Percentiles rank a stretch among this genome's conserved stretches.
Evolutionary conservation across 1,140 invertebrate species (phyloP).

Genomic region (Drosophila busckii): DNA sequence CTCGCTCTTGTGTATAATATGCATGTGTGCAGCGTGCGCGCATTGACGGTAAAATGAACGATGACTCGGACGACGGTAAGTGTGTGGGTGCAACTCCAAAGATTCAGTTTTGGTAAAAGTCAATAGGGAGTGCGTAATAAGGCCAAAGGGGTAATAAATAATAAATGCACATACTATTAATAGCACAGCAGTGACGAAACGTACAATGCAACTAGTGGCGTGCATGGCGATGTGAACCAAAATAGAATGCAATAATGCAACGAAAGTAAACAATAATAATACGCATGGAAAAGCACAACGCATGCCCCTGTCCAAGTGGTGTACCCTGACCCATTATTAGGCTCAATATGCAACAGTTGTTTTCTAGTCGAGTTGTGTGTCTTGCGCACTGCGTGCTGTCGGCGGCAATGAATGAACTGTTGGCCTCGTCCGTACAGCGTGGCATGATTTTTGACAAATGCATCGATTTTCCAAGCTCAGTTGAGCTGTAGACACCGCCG

Average conservation of each 20-base stretch:
- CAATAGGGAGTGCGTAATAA: no score
- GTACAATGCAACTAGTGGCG: no score
- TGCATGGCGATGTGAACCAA: no score
- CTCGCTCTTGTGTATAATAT: no score
- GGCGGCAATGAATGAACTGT: slow-evolving; percentile 52
- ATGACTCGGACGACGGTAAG: slow-evolving; percentile 67
- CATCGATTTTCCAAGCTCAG: slow-evolving; percentile 64
- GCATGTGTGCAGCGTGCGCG: neutral
- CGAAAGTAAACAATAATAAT: no score
- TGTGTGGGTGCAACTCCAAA: no score
- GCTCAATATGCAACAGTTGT: slow-evolving; percentile 60
- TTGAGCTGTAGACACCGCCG: slow-evolving; percentile 31
- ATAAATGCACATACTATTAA: no score
- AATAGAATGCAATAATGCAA: no score
- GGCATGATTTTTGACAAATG: slow-evolving; percentile 4
- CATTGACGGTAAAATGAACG: slow-evolving; percentile 28
- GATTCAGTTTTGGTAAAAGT: no score
- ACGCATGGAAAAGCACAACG: neutral
- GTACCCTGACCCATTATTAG: slow-evolving; percentile 13
- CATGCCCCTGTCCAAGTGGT: slow-evolving; percentile 2
- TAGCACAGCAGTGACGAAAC: no score
- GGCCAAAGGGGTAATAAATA: no score
- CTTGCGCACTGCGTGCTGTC: slow-evolving; percentile 56
- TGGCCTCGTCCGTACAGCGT: slow-evolving; percentile 28
- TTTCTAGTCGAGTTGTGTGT: slow-evolving; percentile 35